Conservation (phyloP, 2,888 invertebrate species). For the Hesperia comma region DNA sequence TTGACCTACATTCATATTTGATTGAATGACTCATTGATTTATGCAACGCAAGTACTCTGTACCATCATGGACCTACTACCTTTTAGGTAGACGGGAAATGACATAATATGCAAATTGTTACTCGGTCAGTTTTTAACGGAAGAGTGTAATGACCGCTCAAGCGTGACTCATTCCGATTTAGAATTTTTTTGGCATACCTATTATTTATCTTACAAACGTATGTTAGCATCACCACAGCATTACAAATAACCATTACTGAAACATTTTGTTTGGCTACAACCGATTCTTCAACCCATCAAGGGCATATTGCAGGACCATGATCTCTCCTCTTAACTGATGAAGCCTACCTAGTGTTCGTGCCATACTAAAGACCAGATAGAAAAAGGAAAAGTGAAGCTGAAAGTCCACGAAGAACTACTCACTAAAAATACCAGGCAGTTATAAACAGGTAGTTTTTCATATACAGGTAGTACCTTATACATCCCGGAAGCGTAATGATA, state of each 20-base stretch:
- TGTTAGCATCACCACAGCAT: too few relatives aligned
- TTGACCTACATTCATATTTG: conserved; percentile 12
- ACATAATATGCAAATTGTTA: conserved; percentile 12
- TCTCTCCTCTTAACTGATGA: too few relatives aligned
- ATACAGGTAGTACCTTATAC: conserved; percentile 35
- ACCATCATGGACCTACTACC: background rate
- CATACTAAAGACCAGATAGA: too few relatives aligned
- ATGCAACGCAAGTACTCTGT: background rate
- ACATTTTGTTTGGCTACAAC: too few relatives aligned
- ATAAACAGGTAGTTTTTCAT: conserved; percentile 18
- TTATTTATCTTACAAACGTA: too few relatives aligned
- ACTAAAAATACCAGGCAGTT: conserved; percentile 36
- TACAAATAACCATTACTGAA: too few relatives aligned
- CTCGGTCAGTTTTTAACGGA: conserved; percentile 4
- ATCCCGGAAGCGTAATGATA: conserved; percentile 51
- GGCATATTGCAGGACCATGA: too few relatives aligned
- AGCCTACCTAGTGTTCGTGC: too few relatives aligned
- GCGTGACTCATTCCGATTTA: background rate
- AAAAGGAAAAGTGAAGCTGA: background rate
- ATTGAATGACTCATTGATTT: background rate
- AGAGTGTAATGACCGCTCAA: conserved; percentile 4
- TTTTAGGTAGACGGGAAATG: conserved; percentile 21
- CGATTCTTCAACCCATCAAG: too few relatives aligned
- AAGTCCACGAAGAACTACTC: background rate
- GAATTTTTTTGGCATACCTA: background rate